These are phyloP conservation scores for Ptyas mucosa DNA, from an alignment of 2,113 vertebrate species.

Conservation along the genomic window DNA sequence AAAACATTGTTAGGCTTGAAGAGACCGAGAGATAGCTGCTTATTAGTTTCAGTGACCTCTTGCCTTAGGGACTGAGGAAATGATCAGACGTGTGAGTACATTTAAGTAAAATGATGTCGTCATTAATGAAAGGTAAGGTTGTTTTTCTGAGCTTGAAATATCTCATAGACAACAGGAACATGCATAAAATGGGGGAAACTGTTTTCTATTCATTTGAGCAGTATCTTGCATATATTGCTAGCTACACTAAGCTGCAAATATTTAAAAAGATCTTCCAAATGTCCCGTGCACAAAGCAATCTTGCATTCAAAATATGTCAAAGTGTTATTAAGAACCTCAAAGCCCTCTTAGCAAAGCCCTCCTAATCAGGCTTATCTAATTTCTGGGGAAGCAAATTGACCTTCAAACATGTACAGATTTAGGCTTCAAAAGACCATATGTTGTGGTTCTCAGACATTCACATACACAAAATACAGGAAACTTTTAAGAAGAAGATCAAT, in stretches of 20 bases:
- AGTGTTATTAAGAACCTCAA: slow-evolving; percentile 20
- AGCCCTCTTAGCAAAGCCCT: neutral
- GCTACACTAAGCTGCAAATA: neutral
- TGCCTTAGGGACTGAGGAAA: slow-evolving; percentile 27
- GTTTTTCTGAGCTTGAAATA: slow-evolving; percentile 23
- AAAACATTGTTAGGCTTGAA: slow-evolving; percentile 6
- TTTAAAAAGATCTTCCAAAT: neutral
- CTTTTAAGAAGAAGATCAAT: slow-evolving; percentile 22
- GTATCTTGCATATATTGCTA: neutral
- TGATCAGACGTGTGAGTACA: slow-evolving; percentile 25
- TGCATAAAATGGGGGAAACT: slow-evolving; percentile 22
- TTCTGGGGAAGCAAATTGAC: neutral
- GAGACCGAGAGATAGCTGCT: slow-evolving; percentile 9
- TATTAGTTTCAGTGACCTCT: slow-evolving; percentile 14
- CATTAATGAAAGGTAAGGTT: slow-evolving; percentile 47
- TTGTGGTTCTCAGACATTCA: slow-evolving; percentile 11
- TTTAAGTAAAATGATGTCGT: slow-evolving; percentile 52
- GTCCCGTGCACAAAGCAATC: neutral
- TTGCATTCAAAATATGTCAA: slow-evolving; percentile 3
- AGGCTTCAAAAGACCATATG: slow-evolving; percentile 21
- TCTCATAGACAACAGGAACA: slow-evolving; percentile 13
- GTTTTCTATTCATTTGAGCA: slow-evolving; percentile 32
- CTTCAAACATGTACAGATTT: slow-evolving; percentile 14
- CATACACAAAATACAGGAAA: neutral
- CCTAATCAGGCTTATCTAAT: slow-evolving; percentile 32